Percentiles rank a stretch among this genome's conserved stretches.
Evolutionary conservation across 2,888 invertebrate genomes (phyloP).

Genomic region (Scrobipalpa costella): DNA sequence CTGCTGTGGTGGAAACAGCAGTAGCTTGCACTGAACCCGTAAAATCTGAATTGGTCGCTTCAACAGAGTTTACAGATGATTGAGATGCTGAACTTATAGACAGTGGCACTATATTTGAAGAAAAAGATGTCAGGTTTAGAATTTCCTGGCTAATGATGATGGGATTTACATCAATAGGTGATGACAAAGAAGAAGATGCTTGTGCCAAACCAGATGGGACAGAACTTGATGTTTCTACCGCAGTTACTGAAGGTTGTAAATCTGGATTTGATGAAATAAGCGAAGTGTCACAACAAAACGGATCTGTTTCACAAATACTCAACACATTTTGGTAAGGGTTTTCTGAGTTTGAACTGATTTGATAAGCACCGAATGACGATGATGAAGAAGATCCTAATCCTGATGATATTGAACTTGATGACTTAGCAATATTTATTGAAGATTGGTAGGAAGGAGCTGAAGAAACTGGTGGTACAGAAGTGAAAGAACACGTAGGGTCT

Average conservation of each 20-base stretch:
- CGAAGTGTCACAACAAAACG: not conserved
- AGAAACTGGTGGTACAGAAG: not conserved
- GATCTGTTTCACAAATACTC: not conserved
- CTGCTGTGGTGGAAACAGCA: not conserved
- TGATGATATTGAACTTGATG: not conserved
- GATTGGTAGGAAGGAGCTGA: not conserved
- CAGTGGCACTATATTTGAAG: not conserved
- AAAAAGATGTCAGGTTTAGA: not conserved
- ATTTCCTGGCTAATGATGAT: not conserved
- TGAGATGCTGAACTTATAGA: not conserved
- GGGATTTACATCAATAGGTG: not conserved
- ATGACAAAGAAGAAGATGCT: not conserved
- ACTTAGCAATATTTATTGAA: not conserved
- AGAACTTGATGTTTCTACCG: not conserved
- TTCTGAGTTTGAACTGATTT: not conserved
- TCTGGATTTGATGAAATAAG: not conserved
- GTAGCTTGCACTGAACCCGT: not conserved
- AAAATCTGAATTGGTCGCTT: not conserved
- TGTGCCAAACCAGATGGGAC: not conserved
- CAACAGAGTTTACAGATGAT: not conserved
- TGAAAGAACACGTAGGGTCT: not conserved
- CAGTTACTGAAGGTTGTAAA: not conserved
- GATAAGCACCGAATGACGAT: not conserved
- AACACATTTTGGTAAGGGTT: not conserved
- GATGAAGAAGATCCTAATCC: not conserved